Evolutionary conservation across 2,888 invertebrate genomes (phyloP), one percentile per base, ranked within the genome.

Genomic region (Xiphydria camelus): DNA sequence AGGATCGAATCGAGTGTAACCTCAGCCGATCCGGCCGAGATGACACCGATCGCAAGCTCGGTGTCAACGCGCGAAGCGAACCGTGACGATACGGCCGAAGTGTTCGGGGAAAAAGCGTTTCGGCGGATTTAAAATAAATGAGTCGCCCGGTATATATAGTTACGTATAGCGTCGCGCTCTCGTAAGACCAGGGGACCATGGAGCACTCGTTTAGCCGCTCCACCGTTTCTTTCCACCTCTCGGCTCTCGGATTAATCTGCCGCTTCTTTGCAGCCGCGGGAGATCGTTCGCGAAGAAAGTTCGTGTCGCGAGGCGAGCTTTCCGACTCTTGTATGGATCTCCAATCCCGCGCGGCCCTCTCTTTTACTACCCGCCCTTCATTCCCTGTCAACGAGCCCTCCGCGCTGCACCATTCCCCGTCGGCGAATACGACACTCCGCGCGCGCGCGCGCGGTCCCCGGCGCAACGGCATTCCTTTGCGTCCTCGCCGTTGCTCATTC

Each of bases 241-340:
- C 47, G 55, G 48, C 45, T 48, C 45, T 32, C 40, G 52, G 51
- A 62, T 59, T 61, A 59, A 56, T 62, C 53, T 57, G 39, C 40
- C 40, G 45, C 50, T 48, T 48, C 51, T 34, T 44, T 49, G 51
- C 47, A 2, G 36, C 39, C 15, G n/a, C n/a, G n/a, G 9, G n/a
- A 2, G 19, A 15, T 9, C 34, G 10, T 34, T 14, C 14, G 29
- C 15, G 29, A 29, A 29, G 29, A 29, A 29, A 29, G 29, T 29
- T 29, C 15, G 26, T 4, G 25, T 32, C 10, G n/a, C 4, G 18
- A 26, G 12, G 17, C 33, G 34, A 35, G 25, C 36, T 7, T 21
- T 15, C 22, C 5, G 14, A 21, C 26, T 36, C 20, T 15, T 6
- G 14, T 25, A 26, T 25, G 32, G 21, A 18, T 21, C 15, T 6